A percentile compares a stretch with the other conserved stretches of the same genome.
Conservation (phyloP, 2,797 vertebrate species). For the Catamblyrhynchus diadema region DNA sequence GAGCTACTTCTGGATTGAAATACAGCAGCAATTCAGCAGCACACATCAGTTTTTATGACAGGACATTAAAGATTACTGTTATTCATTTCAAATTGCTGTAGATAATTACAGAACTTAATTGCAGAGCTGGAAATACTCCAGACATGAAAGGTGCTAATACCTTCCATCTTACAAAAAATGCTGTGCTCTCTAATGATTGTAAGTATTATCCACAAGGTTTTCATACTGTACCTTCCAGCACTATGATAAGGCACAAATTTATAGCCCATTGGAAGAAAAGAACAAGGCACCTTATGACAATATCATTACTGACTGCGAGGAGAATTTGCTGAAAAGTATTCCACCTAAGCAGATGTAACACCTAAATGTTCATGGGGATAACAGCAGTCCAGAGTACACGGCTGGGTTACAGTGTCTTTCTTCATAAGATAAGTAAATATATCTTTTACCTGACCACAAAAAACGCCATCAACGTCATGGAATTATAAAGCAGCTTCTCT, state of each 20-base stretch:
- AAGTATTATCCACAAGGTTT: background rate
- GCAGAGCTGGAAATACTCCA: constrained; percentile 43
- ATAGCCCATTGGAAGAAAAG: background rate
- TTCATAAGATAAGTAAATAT: background rate
- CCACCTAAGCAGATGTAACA: background rate
- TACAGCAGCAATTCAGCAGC: background rate
- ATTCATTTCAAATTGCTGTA: constrained; percentile 43
- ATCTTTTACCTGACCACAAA: background rate
- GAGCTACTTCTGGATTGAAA: background rate
- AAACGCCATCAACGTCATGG: background rate
- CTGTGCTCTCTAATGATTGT: background rate
- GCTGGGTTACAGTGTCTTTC: background rate
- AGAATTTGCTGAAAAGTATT: background rate
- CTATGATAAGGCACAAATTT: background rate
- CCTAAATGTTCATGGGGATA: background rate
- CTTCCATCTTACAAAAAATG: background rate
- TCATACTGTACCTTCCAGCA: background rate
- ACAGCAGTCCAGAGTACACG: background rate
- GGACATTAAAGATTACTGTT: constrained; percentile 34
- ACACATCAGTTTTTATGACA: constrained; percentile 25
- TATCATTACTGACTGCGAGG: background rate
- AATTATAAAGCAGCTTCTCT: background rate
- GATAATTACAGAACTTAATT: constrained; percentile 50
- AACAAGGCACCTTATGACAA: background rate
- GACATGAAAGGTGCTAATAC: constrained; percentile 13